phyloP scores from a whole-genome alignment of 1,140 invertebrate species.

The Amyelois transitella region DNA sequence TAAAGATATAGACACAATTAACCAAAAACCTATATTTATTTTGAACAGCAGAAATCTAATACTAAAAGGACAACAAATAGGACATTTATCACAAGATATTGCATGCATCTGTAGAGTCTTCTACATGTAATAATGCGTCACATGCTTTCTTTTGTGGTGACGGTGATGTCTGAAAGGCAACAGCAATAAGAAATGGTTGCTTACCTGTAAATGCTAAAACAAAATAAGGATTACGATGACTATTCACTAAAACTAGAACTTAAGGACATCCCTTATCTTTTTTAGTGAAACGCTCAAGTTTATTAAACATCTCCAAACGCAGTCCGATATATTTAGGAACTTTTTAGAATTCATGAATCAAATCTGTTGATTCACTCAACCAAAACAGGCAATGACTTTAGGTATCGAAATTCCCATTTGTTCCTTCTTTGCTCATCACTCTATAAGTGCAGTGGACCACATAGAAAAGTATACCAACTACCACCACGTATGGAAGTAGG shows the following conservation, averaged over 20 bases:
- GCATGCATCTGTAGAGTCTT: not conserved
- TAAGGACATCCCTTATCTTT: no score
- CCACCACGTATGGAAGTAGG: no score
- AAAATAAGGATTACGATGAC: constrained; percentile 4
- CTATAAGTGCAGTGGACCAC: no score
- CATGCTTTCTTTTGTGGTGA: constrained; percentile 57
- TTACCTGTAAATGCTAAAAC: constrained; percentile 25
- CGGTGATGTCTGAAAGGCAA: constrained; percentile 55
- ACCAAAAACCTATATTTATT: not conserved
- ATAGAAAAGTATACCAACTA: no score
- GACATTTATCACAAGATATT: not conserved
- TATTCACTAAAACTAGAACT: constrained; percentile 11
- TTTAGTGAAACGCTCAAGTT: no score
- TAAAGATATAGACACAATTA: not conserved
- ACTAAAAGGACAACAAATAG: constrained; percentile 3
- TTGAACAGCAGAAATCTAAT: not conserved
- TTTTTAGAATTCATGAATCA: no score
- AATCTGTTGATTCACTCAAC: no score
- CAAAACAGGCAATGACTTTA: no score
- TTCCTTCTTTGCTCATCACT: no score
- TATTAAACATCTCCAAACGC: no score
- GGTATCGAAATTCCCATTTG: no score
- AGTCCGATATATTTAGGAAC: no score
- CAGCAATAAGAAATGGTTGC: constrained; percentile 34
- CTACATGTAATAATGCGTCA: constrained; percentile 52